These are phyloP conservation scores for Thamnaconus septentrionalis DNA, from an alignment of 2,113 vertebrate species.

Conservation along the genomic window DNA sequence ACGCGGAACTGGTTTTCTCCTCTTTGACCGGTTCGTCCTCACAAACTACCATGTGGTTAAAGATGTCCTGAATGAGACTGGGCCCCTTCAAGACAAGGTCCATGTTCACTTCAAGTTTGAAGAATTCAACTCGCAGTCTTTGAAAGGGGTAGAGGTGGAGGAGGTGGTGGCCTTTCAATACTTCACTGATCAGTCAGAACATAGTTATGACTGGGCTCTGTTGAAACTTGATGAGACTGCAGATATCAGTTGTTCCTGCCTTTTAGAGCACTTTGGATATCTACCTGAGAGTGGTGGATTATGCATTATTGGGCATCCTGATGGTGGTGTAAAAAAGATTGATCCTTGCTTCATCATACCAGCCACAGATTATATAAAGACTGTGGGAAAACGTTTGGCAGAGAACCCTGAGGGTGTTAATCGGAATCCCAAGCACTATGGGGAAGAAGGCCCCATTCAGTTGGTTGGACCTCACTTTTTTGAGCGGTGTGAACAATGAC, in stretches of 20 bases:
- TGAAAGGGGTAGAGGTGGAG: background rate
- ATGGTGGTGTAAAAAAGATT: constrained; percentile 30
- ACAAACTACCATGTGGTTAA: constrained; percentile 44
- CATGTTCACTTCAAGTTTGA: constrained; percentile 44
- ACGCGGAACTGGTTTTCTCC: constrained; percentile 20
- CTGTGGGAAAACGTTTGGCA: constrained; percentile 5
- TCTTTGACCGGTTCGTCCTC: constrained; percentile 30
- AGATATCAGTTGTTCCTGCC: background rate
- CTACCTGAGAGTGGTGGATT: constrained; percentile 19
- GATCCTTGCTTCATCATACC: constrained; percentile 54
- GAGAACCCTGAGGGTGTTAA: fast-evolving
- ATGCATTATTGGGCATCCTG: constrained; percentile 64
- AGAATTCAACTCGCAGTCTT: background rate
- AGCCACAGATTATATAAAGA: fast-evolving
- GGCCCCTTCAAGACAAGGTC: fast-evolving
- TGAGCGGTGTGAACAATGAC: fast-evolving
- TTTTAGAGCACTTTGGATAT: constrained; percentile 14
- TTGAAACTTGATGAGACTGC: constrained; percentile 1
- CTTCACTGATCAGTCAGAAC: fast-evolving
- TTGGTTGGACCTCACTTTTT: background rate
- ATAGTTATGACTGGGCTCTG: constrained; percentile 45
- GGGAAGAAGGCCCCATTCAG: background rate
- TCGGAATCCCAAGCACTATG: fast-evolving
- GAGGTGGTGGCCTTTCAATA: constrained; percentile 18
- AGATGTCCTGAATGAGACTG: fast-evolving